Conservation (phyloP, 2,888 invertebrate genomes). For the Leucophenga maculata region DNA sequence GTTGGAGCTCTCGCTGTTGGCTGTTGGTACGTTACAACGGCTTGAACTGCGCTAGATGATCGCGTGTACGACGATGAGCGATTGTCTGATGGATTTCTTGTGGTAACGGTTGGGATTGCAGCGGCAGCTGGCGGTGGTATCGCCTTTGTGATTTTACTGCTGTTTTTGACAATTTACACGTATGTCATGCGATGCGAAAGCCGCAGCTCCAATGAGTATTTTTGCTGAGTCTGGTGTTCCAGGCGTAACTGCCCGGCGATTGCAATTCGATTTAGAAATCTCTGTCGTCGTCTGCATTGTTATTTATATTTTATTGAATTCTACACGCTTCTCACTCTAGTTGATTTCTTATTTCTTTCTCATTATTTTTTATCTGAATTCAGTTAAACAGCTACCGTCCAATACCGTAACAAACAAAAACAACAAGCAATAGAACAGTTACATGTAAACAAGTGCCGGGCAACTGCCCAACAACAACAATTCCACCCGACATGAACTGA, state of each 20-base stretch:
- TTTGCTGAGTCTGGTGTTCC: constrained; percentile 62
- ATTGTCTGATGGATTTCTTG: constrained; percentile 42
- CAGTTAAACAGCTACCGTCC: neutral
- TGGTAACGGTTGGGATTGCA: neutral
- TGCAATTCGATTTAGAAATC: too few relatives aligned
- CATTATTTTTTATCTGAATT: neutral
- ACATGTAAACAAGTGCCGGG: too few relatives aligned
- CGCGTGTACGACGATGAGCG: constrained; percentile 63
- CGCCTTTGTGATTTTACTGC: neutral
- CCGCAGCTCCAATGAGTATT: constrained; percentile 60
- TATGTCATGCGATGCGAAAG: constrained; percentile 56
- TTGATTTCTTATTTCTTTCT: neutral
- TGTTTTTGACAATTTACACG: constrained; percentile 39
- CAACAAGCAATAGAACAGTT: too few relatives aligned
- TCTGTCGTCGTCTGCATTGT: neutral
- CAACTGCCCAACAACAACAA: too few relatives aligned
- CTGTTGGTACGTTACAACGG: constrained; percentile 24
- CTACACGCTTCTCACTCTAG: constrained; percentile 28
- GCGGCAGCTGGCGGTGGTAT: neutral
- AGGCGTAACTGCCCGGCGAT: constrained; percentile 51
- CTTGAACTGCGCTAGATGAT: constrained; percentile 40
- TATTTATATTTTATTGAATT: too few relatives aligned
- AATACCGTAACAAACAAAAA: too few relatives aligned
- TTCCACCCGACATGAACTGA: too few relatives aligned
- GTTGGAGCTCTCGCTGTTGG: constrained; percentile 33